These are phyloP conservation scores for Asobara japonica DNA, from an alignment of 1,140 invertebrate species.

Conservation along the genomic window DNA sequence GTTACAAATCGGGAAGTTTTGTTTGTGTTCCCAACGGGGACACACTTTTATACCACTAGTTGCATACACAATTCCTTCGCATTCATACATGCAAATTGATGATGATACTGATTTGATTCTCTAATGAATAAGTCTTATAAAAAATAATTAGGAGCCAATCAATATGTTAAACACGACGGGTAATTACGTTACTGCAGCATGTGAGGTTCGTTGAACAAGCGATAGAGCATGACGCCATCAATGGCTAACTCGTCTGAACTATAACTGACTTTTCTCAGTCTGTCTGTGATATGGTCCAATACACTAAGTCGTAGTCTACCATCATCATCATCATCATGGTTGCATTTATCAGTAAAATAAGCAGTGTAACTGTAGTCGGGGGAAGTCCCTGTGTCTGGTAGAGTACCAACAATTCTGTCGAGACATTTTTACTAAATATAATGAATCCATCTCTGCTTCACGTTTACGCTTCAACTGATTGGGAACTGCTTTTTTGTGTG, in stretches of 20 bases:
- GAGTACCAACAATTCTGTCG: not conserved
- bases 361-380: not conserved
- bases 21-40: too few species aligned
- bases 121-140: conserved; percentile 12
- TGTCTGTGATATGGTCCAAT: not conserved
- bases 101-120: not conserved
- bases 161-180: conserved; percentile 29
- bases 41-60: too few species aligned
- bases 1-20: too few species aligned
- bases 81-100: too few species aligned
- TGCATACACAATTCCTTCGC: too few species aligned
- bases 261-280: not conserved
- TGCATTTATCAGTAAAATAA: not conserved
- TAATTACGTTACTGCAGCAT: conserved; percentile 27
- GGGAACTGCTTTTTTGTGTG: conserved; percentile 57
- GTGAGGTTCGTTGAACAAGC: conserved; percentile 45
- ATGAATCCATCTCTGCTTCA: conserved; percentile 42
- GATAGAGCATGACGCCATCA: conserved; percentile 57
- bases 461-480: conserved; percentile 60
- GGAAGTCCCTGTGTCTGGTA: not conserved
- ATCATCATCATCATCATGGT: not conserved
- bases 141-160: conserved; percentile 13
- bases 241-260: conserved; percentile 43
- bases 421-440: conserved; percentile 7
- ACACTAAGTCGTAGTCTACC: not conserved